phyloP scores from a whole-genome alignment of 2,888 invertebrate species.

The Thysanoteuthis rhombus region DNA sequence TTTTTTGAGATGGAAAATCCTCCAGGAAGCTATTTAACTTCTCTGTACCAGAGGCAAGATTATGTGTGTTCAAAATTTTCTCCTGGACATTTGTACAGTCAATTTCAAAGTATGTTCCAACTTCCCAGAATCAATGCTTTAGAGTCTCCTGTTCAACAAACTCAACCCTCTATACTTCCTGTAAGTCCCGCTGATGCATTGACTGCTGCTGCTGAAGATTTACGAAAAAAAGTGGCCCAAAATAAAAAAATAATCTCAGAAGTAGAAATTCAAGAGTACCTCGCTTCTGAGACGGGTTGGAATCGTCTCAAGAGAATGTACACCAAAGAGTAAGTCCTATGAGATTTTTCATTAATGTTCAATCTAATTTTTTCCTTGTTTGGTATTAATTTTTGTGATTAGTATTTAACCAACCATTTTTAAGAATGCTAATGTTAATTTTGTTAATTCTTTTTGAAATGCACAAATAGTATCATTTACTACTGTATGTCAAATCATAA shows the following conservation, averaged over 20 bases:
- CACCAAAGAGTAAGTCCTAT: neutral
- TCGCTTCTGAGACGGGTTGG: neutral
- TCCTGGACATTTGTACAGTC: neutral
- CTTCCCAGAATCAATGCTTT: neutral
- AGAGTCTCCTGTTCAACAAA: neutral
- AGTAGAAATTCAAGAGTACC: conserved; percentile 14
- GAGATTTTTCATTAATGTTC: neutral
- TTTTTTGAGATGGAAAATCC: neutral
- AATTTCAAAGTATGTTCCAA: neutral
- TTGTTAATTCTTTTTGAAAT: neutral
- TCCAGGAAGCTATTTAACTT: neutral
- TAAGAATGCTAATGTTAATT: neutral
- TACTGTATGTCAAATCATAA: no score
- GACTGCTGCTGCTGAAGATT: neutral
- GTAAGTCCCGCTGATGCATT: neutral
- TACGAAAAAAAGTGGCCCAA: neutral
- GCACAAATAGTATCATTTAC: neutral
- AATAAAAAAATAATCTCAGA: conserved; percentile 16
- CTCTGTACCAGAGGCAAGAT: neutral
- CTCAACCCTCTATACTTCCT: neutral
- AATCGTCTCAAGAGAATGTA: conserved; percentile 21
- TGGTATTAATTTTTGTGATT: no score
- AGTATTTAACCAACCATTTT: neutral
- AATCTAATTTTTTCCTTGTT: no score
- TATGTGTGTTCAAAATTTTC: neutral